A percentile compares a stretch with the other conserved stretches of the same genome.
Conservation (phyloP, 2,797 vertebrate genomes). For the Enteromius fasciolatus region DNA sequence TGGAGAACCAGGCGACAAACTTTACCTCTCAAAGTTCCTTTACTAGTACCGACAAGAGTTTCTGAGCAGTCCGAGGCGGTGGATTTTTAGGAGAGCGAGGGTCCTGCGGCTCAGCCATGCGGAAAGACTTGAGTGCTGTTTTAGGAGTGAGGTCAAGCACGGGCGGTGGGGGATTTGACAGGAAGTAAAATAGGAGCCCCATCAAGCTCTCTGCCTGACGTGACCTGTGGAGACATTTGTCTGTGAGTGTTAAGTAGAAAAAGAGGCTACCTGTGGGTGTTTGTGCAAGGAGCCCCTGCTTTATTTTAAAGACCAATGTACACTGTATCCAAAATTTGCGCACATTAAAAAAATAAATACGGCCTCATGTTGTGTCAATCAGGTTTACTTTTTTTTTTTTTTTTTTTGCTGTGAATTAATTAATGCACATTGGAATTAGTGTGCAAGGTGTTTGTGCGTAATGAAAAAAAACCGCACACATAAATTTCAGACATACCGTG, state of each 20-base stretch:
- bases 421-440: too few species aligned
- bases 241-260: constrained; percentile 31
- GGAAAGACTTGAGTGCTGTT: constrained; percentile 60
- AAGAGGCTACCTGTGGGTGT: constrained; percentile 29
- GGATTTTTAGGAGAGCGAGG: constrained; percentile 39
- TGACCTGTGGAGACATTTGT: constrained; percentile 70
- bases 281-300: constrained; percentile 6
- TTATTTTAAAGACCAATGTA: constrained; percentile 14
- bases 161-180: constrained; percentile 66
- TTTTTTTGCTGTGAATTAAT: too few species aligned
- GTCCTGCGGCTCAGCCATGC: constrained; percentile 54
- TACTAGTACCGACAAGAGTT: constrained; percentile 7
- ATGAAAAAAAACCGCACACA: too few species aligned
- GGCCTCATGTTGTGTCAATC: too few species aligned
- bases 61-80: constrained; percentile 39
- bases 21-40: constrained; percentile 19
- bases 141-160: constrained; percentile 69
- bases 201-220: constrained; percentile 64
- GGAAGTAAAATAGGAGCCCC: constrained; percentile 70
- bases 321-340: too few species aligned
- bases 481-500: too few species aligned
- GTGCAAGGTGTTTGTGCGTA: too few species aligned
- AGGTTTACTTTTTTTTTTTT: too few species aligned
- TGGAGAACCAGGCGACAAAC: constrained; percentile 44
- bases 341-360: too few species aligned